Evolutionary conservation across 2,113 vertebrate species (phyloP).

Genomic region (Oceanodroma tethys): DNA sequence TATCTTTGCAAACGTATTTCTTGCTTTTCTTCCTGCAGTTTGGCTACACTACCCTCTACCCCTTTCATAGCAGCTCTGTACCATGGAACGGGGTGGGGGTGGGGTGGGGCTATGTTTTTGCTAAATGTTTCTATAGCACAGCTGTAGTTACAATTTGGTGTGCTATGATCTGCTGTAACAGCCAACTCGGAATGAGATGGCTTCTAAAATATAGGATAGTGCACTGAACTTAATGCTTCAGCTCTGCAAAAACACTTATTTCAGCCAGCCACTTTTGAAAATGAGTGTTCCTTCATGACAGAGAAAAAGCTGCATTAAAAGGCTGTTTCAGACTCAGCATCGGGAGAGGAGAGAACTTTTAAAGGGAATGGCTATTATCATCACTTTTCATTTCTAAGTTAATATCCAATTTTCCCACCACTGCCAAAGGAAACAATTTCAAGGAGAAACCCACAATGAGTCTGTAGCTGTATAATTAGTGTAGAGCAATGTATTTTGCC

Average conservation of each 20-base stretch:
- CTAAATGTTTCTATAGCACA: not conserved
- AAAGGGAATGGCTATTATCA: not conserved
- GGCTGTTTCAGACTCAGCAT: not conserved
- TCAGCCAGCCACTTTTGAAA: not conserved
- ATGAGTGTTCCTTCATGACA: not conserved
- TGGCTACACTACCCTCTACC: not conserved
- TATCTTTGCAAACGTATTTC: not conserved
- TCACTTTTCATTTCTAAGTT: not conserved
- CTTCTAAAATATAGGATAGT: not conserved
- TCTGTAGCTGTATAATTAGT: not conserved
- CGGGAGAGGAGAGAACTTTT: not conserved
- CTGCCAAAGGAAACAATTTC: not conserved
- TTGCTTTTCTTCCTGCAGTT: not conserved
- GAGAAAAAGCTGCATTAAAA: not conserved
- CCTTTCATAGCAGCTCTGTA: not conserved
- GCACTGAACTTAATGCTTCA: not conserved
- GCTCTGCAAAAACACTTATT: not conserved
- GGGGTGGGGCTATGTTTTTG: not conserved
- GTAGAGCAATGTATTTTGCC: not conserved
- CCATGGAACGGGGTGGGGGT: accelerated
- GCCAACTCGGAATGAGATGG: not conserved
- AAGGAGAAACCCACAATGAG: not conserved
- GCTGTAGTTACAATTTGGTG: not conserved
- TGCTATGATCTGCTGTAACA: not conserved
- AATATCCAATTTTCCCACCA: not conserved